Conservation (phyloP, 1,140 invertebrate species). For the Dinothrombium tinctorium region DNA sequence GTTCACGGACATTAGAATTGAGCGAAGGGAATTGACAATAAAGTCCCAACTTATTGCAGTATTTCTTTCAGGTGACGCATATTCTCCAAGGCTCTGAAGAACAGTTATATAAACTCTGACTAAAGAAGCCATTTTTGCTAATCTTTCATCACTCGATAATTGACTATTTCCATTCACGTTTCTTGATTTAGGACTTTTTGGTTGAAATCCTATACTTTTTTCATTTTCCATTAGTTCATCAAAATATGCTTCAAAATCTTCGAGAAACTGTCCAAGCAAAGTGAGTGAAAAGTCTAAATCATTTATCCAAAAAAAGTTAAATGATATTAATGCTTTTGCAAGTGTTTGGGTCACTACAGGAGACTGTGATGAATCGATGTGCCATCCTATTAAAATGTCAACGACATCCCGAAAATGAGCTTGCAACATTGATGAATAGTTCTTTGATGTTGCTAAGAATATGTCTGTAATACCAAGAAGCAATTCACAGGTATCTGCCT, state of each 20-base stretch:
- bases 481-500: constrained; percentile 48
- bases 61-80: constrained; percentile 35
- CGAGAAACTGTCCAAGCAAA: constrained; percentile 67
- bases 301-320: constrained; percentile 56
- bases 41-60: constrained; percentile 39
- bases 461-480: constrained; percentile 53
- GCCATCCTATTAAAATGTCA: constrained; percentile 84
- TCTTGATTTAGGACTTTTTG: constrained; percentile 8
- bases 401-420: constrained; percentile 71
- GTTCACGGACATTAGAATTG: neutral
- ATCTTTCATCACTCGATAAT: too few relatives aligned
- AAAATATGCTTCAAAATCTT: constrained; percentile 42
- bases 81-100: constrained; percentile 42
- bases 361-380: constrained; percentile 60
- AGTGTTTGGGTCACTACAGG: constrained; percentile 34
- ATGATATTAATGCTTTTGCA: constrained; percentile 44
- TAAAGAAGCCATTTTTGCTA: constrained; percentile 26
- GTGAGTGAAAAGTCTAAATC: constrained; percentile 62
- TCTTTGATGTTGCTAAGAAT: constrained; percentile 43
- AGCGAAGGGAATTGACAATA: constrained; percentile 27
- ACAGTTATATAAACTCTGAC: constrained; percentile 57
- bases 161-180: too few relatives aligned
- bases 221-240: constrained; percentile 9
- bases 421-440: constrained; percentile 49
- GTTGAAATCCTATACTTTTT: constrained; percentile 2